Conservation (phyloP, 2,888 invertebrate genomes). For the Eurytoma californica region DNA sequence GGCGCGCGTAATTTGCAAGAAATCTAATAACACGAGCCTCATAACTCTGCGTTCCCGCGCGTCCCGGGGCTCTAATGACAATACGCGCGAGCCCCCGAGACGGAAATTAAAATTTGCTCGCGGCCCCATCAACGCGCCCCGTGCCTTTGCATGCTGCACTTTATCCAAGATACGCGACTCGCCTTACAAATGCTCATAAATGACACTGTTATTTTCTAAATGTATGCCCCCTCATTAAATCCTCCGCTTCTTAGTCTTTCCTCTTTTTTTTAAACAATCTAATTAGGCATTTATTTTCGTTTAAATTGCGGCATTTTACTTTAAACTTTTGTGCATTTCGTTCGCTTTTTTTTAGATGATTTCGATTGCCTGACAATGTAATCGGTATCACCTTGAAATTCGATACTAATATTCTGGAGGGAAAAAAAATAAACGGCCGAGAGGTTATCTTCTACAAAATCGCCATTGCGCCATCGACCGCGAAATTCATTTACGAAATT, state of each 20-base stretch:
- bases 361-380: conserved; percentile 30
- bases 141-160: conserved; percentile 41
- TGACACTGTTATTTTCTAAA: conserved; percentile 36
- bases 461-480: conserved; percentile 36
- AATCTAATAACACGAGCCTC: conserved; percentile 68
- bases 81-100: conserved; percentile 61
- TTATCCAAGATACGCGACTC: conserved; percentile 45
- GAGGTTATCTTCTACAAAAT: conserved; percentile 1
- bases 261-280: background rate
- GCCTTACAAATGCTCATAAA: conserved; percentile 35
- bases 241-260: background rate
- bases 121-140: conserved; percentile 45
- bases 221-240: conserved; percentile 14
- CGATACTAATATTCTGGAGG: conserved; percentile 18
- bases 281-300: background rate
- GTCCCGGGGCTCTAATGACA: conserved; percentile 63
- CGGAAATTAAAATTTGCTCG: conserved; percentile 67
- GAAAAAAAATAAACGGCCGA: background rate
- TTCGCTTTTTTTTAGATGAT: background rate
- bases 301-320: background rate
- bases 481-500: conserved; percentile 45
- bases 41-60: conserved; percentile 60
- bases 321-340: too few species aligned
- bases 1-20: conserved; percentile 68
- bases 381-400: conserved; percentile 46